These are phyloP conservation scores for Ichneumon xanthorius DNA, from an alignment of 2,888 invertebrate genomes.

Conservation along the genomic window DNA sequence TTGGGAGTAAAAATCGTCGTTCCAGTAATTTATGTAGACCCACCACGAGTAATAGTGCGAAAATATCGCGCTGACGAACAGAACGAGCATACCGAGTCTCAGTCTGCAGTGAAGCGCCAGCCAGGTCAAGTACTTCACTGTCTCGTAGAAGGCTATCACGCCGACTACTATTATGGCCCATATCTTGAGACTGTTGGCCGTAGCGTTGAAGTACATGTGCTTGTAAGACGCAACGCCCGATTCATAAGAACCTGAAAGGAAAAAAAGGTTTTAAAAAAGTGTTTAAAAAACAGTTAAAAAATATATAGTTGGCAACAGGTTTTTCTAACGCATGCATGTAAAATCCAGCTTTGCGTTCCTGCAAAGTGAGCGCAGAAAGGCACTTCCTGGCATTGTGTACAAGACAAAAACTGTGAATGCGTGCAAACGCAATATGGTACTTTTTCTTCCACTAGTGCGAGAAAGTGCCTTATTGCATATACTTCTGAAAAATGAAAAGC, in stretches of 20 bases:
- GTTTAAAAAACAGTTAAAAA: background rate
- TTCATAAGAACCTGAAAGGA: constrained; percentile 87
- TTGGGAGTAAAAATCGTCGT: constrained; percentile 90
- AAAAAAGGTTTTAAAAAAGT: constrained; percentile 52
- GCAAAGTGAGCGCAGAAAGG: too few relatives aligned
- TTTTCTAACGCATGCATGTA: too few relatives aligned
- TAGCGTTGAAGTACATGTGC: constrained; percentile 90
- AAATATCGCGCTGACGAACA: constrained; percentile 88
- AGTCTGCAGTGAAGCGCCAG: constrained; percentile 86
- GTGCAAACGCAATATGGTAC: too few relatives aligned
- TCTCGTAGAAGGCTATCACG: constrained; percentile 88
- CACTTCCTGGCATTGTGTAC: too few relatives aligned
- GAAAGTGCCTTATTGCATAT: too few relatives aligned
- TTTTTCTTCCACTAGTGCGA: too few relatives aligned
- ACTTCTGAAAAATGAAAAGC: too few relatives aligned
- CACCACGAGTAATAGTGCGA: constrained; percentile 91
- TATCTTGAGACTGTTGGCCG: constrained; percentile 88
- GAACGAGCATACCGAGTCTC: constrained; percentile 87
- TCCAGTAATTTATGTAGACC: constrained; percentile 90
- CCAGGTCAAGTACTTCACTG: constrained; percentile 86
- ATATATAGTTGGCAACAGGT: background rate
- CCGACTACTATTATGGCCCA: constrained; percentile 88
- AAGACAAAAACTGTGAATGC: too few relatives aligned
- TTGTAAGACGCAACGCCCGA: constrained; percentile 90
- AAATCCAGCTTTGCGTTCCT: too few relatives aligned